A percentile compares a stretch with the other conserved stretches of the same genome.
Conservation (phyloP, 1,140 invertebrate genomes). For the Mizuhopecten yessoensis region DNA sequence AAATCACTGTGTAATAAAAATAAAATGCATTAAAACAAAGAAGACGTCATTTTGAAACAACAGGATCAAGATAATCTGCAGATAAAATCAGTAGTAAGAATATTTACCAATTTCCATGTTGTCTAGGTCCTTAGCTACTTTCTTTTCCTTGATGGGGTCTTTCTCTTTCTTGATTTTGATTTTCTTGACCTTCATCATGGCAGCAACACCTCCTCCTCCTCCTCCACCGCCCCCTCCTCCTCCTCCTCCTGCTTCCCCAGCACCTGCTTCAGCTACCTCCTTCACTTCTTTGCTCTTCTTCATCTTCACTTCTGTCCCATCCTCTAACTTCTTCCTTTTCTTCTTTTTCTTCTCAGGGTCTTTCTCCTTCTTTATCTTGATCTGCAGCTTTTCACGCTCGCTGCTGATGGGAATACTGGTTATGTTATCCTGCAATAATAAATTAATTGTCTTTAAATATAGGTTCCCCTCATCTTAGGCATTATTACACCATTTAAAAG, state of each 20-base stretch:
- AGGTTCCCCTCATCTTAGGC: too few relatives aligned
- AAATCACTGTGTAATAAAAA: too few relatives aligned
- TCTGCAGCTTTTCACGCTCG: conserved; percentile 58
- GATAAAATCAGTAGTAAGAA: too few relatives aligned
- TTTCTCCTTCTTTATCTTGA: conserved; percentile 61
- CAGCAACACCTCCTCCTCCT: not conserved
- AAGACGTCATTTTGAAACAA: too few relatives aligned
- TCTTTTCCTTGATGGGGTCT: conserved; percentile 73
- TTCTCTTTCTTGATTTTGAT: conserved; percentile 75
- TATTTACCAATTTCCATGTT: conserved; percentile 49
- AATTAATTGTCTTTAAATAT: not conserved
- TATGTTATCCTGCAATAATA: conserved; percentile 41
- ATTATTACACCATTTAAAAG: too few relatives aligned
- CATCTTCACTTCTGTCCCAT: conserved; percentile 56
- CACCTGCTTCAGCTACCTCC: conserved; percentile 51
- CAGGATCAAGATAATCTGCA: too few relatives aligned
- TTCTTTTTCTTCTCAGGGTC: conserved; percentile 62
- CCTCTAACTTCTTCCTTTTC: conserved; percentile 58
- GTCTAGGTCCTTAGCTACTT: conserved; percentile 70
- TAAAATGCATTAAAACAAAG: too few relatives aligned
- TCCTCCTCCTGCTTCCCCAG: not conserved
- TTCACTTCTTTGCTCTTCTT: conserved; percentile 55
- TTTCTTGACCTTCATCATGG: conserved; percentile 70
- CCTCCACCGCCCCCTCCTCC: too few relatives aligned
- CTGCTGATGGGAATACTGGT: not conserved